Percentiles rank a stretch among this genome's conserved stretches.
Evolutionary conservation across 2,888 invertebrate genomes (phyloP).

Genomic region (Agonopterix subpropinquella): DNA sequence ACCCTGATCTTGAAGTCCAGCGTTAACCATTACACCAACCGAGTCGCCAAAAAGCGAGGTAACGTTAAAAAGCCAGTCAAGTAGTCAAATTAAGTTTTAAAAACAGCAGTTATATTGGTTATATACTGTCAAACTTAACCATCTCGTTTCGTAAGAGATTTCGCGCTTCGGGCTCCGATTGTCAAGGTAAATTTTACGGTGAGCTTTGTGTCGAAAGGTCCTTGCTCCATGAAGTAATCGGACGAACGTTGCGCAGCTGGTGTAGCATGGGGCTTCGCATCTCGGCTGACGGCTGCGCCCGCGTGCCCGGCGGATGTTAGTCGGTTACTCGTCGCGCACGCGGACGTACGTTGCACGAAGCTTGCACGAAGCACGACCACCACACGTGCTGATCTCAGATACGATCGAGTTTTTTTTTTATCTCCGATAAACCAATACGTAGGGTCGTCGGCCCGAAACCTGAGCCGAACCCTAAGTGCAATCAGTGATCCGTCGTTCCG

Average conservation of each 20-base stretch:
- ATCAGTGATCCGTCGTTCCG: constrained; percentile 1
- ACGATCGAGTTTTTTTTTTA: constrained; percentile 12
- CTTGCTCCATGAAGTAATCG: constrained; percentile 71
- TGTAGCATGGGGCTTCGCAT: constrained; percentile 36
- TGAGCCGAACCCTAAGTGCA: constrained; percentile 7
- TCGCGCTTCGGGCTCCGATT: constrained; percentile 47
- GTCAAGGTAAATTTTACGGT: constrained; percentile 67
- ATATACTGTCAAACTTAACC: constrained; percentile 16
- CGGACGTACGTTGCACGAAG: constrained; percentile 23
- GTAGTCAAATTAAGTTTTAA: too few relatives aligned
- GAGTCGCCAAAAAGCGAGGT: too few relatives aligned
- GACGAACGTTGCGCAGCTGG: constrained; percentile 28
- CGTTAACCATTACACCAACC: too few relatives aligned
- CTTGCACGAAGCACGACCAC: constrained; percentile 7
- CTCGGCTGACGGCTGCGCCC: constrained; percentile 20
- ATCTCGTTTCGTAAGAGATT: constrained; percentile 37
- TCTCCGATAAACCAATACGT: constrained; percentile 17
- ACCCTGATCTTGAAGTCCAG: too few relatives aligned
- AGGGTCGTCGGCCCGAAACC: constrained; percentile 23
- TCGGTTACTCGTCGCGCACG: constrained; percentile 30
- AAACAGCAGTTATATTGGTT: too few relatives aligned
- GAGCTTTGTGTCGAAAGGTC: constrained; percentile 68
- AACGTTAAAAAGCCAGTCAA: too few relatives aligned
- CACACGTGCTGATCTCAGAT: constrained; percentile 14
- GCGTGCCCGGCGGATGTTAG: constrained; percentile 22